Base-by-base conservation (phyloP, 2,888 invertebrate species). In the Lasiommata megera region DNA sequence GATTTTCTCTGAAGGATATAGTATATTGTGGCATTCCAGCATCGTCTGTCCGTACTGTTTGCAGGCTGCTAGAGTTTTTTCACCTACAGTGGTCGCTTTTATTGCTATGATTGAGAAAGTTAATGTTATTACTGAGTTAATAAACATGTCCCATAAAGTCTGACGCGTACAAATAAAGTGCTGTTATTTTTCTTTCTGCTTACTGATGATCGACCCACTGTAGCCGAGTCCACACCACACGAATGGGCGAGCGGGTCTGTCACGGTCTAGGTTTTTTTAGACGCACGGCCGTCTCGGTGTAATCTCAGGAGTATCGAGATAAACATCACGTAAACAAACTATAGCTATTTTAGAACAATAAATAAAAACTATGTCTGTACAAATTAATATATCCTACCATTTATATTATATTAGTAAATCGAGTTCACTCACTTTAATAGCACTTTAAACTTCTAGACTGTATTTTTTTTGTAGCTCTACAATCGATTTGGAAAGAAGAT, bases 1-100 rank as follows among this genome's bases (percentile, higher is more conserved):
- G 0, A 81, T 72, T 71, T 76, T 81, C 12, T 72, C 47, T 1
- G 60, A 65, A 3, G 88, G 85, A 11, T 79, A 67, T 0, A 88
- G 61, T 12, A 90, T 70, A 41, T 91, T 90, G n/a, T 80, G 81
- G 37, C 91, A 91, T 63, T 91, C 91, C 6, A 88, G 63, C 90
- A 90, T 90, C 0, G 68, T 63, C 40, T 78, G 72, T 0, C 84
- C 91, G 57, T 84, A 84, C 1, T 63, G 68, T 63, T 71, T 84
- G 67, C 91, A 91, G 1, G 86, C 87, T 60, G 72, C 56, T 11
- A 82, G 80, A 0, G 88, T 82, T 61, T 76, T 85, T 51, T 88
- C 88, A 0, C 88, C 88, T 0, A 79, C 69, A 0, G 65, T 54
- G 5, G 64, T 68, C 37, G 65, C 23, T 14, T 54, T 40, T 17